phyloP scores from a whole-genome alignment of 2,888 invertebrate species.

The Heteromurus nitidus region DNA sequence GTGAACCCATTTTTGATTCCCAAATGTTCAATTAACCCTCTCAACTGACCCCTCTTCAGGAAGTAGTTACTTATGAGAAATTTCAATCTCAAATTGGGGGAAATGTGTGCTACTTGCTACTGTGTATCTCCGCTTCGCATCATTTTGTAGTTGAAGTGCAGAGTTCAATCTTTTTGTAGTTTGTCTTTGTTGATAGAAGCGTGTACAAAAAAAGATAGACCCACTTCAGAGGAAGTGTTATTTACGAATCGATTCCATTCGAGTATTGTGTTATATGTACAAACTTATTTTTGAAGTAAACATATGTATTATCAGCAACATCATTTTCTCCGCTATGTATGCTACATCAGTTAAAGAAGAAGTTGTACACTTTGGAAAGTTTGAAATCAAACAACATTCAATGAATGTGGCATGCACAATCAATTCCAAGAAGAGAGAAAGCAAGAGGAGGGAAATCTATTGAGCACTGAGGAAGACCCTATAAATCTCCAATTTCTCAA shows the following conservation, averaged over 20 bases:
- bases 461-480: not conserved
- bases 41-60: not conserved
- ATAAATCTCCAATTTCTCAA: constrained; percentile 26
- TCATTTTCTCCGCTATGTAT: too few relatives aligned
- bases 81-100: not conserved
- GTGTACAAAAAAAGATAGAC: not conserved
- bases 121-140: too few relatives aligned
- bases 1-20: not conserved
- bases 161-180: too few relatives aligned
- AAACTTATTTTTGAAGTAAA: too few relatives aligned
- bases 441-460: not conserved
- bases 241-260: too few relatives aligned
- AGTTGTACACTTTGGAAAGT: too few relatives aligned
- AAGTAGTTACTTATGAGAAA: not conserved
- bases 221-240: not conserved
- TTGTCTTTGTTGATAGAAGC: too few relatives aligned
- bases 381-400: not conserved
- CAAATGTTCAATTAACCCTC: not conserved
- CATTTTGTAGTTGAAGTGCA: too few relatives aligned
- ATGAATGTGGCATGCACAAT: not conserved
- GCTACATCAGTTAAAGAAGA: too few relatives aligned
- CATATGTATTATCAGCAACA: too few relatives aligned
- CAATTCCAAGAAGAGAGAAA: not conserved
- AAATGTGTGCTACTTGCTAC: not conserved
- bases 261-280: too few relatives aligned